phyloP scores from a whole-genome alignment of 2,113 vertebrate genomes.

The Anolis carolinensis region DNA sequence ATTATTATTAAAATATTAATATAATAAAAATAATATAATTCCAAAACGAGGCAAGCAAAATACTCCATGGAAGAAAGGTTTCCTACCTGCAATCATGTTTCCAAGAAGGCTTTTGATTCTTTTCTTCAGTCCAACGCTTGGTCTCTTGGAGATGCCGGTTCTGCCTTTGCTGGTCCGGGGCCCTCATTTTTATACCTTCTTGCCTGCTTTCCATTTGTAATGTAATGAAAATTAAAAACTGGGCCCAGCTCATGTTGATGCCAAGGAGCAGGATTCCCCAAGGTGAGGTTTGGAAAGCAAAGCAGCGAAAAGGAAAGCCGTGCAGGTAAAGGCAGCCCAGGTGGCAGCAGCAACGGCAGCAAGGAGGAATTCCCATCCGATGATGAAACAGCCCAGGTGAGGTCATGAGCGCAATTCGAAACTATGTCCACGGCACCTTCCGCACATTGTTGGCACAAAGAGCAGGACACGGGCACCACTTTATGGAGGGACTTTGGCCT shows the following conservation, averaged over 20 bases:
- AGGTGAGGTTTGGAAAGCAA: conserved; percentile 18
- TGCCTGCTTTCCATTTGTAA: neutral
- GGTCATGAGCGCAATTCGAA: neutral
- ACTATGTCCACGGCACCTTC: neutral
- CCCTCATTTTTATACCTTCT: neutral
- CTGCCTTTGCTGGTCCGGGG: neutral
- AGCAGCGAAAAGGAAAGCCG: neutral
- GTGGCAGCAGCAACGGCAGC: no score
- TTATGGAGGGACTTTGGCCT: no score
- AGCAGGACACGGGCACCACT: no score
- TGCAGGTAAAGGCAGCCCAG: neutral
- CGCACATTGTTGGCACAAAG: neutral
- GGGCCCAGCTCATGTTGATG: neutral
- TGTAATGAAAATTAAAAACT: neutral
- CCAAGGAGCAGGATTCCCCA: neutral
- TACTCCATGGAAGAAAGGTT: neutral
- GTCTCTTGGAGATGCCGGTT: no score
- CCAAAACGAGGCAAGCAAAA: no score
- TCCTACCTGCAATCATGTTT: neutral
- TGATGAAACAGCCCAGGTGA: neutral
- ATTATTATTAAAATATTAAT: no score
- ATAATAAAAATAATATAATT: no score
- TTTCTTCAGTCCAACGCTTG: fast-evolving
- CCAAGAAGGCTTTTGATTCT: fast-evolving
- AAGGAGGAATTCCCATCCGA: neutral